Base-by-base conservation (phyloP, 1,140 invertebrate genomes). In the Aphelinus atriplicis region DNA sequence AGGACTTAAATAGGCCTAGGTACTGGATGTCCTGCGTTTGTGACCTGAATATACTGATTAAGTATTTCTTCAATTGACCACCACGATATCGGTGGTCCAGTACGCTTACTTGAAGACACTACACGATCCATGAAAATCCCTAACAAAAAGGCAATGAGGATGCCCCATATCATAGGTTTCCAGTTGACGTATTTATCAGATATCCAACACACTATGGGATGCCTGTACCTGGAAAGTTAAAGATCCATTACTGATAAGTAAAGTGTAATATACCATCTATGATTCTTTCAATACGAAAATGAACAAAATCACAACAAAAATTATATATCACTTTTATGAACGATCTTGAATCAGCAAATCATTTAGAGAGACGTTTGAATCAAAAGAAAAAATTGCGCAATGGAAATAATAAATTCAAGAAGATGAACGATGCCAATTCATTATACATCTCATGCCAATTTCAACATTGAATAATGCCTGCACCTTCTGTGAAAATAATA, bases 61-160 rank as follows among this genome's bases (percentile, higher is more conserved):
- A 84, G n/a, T 61, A 84, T 74, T 62, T 82, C 81, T 60, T 83
- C 80, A 7, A 83, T 71, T 0, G 82, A 82, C 81, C 78, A 82
- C 82, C 79, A 82, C 60, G 78, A 73, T n/a, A 77, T 56, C 6
- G 80, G 73, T 4, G 70, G 43, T 4, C 60, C 62, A 26, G 67
- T 56, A 55, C 77, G 79, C 9, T 47, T 60, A 42, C 65, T 77
- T 9, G 78, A 75, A 1, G 81, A 82, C 9, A 83, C 77, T 7
- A 78, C 73, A 7, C 81, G 78, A 45, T 82, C 83, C 6, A 81
- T 67, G 68, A 81, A 84, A 64, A 84, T 82, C 60, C 83, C 83
- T 64, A 84, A 67, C 48, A 84, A 73, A 58, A 86, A 85, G 1
- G 79, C 78, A n/a, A 85, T 75, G 2, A 83, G 51, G 7, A 81